A percentile compares a stretch with the other conserved stretches of the same genome.
phyloP scores from a whole-genome alignment of 2,113 vertebrate species.

The Leptobrachium ailaonicum region DNA sequence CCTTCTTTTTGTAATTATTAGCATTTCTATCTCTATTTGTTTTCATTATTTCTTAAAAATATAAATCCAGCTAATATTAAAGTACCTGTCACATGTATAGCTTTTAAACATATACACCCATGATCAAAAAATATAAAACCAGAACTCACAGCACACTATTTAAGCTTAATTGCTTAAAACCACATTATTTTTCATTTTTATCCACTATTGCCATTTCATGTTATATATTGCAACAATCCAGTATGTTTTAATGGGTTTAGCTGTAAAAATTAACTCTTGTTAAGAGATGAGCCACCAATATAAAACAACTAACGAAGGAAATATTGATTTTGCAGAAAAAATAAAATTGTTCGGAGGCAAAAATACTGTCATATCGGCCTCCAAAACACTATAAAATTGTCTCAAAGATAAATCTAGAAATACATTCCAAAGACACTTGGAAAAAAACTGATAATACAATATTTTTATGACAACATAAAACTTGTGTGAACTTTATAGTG shows the following conservation, averaged over 20 bases:
- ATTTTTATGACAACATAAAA: constrained; percentile 43
- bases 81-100: no score
- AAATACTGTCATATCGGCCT: constrained; percentile 31
- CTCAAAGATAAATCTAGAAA: constrained; percentile 44
- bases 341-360: constrained; percentile 13
- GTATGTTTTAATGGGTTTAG: background rate
- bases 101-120: no score
- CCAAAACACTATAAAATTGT: constrained; percentile 42
- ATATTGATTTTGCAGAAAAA: constrained; percentile 22
- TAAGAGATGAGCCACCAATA: background rate
- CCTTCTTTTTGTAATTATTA: no score
- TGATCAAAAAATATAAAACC: no score
- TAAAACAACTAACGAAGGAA: constrained; percentile 6
- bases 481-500: constrained; percentile 42
- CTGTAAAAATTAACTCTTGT: background rate
- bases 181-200: no score
- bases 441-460: constrained; percentile 48
- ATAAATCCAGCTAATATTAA: no score
- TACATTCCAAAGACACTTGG: constrained; percentile 39
- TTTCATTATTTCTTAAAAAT: no score
- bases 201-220: no score
- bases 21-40: no score
- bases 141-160: no score
- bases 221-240: no score
- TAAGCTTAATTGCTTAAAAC: no score